A percentile compares a stretch with the other conserved stretches of the same genome.
These are phyloP conservation scores for Periophthalmodon schlosseri DNA, from an alignment of 2,113 vertebrate species.

Conservation along the genomic window DNA sequence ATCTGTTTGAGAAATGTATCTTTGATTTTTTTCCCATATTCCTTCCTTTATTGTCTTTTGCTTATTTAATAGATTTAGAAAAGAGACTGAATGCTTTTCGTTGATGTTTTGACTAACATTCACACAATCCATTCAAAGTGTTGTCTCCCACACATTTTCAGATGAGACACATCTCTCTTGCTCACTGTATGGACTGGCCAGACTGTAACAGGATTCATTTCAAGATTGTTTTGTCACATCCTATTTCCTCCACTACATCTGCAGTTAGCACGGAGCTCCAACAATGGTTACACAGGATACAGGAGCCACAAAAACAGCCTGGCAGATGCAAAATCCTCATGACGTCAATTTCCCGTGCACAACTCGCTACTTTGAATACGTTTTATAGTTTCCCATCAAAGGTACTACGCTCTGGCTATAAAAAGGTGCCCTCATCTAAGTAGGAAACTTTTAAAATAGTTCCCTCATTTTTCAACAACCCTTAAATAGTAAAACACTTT, in stretches of 20 bases:
- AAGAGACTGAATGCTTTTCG: background rate
- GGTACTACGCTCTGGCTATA: background rate
- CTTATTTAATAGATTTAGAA: background rate
- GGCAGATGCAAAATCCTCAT: constrained; percentile 25
- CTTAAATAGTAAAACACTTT: background rate
- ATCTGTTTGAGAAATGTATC: background rate
- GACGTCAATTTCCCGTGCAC: constrained; percentile 29
- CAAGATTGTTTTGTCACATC: constrained; percentile 51
- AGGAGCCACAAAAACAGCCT: constrained; percentile 10
- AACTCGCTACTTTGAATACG: constrained; percentile 1
- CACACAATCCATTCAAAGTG: background rate
- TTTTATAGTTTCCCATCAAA: background rate
- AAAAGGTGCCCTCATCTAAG: background rate
- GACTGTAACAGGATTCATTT: constrained; percentile 20
- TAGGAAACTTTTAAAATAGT: background rate
- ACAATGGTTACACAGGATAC: constrained; percentile 64
- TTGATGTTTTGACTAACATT: constrained; percentile 5
- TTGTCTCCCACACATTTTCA: constrained; percentile 12
- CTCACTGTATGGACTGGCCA: constrained; percentile 1
- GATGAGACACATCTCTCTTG: constrained; percentile 24
- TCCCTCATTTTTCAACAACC: background rate
- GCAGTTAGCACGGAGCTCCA: constrained; percentile 24
- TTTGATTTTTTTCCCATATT: background rate
- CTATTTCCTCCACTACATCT: constrained; percentile 59
- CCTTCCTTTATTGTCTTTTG: background rate